These are phyloP conservation scores for Chionoecetes opilio DNA, from an alignment of 1,140 invertebrate genomes.

Conservation along the genomic window DNA sequence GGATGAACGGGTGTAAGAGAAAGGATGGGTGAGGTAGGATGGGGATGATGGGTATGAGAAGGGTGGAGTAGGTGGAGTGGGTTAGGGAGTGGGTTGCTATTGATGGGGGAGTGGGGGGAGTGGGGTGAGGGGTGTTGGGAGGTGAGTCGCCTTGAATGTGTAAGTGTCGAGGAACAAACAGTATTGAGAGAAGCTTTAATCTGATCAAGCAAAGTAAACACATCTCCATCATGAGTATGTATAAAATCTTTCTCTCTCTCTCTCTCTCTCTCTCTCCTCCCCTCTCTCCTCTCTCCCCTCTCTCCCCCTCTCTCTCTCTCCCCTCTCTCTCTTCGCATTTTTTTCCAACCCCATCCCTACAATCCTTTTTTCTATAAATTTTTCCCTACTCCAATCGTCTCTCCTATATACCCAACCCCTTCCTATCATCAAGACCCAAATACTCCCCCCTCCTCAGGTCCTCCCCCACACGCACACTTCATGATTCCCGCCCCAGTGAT, in stretches of 20 bases:
- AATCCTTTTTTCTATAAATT: too few species aligned
- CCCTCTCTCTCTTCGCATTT: not conserved
- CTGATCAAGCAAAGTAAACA: constrained; percentile 5
- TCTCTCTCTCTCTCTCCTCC: constrained; percentile 34
- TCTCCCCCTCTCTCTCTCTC: constrained; percentile 42
- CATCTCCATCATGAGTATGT: not conserved
- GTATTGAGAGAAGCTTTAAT: constrained; percentile 10
- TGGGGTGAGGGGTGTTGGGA: not conserved
- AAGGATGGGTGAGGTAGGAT: not conserved
- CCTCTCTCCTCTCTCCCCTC: constrained; percentile 36
- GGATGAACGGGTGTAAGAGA: not conserved
- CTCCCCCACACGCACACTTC: constrained; percentile 19
- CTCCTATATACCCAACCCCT: too few species aligned
- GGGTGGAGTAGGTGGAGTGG: not conserved
- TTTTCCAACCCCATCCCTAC: not conserved
- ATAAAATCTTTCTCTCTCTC: not conserved
- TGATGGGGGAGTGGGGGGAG: not conserved
- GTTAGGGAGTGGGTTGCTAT: not conserved
- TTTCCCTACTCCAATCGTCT: too few species aligned
- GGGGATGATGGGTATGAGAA: not conserved
- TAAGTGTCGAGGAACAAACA: not conserved
- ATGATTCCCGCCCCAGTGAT: constrained; percentile 21
- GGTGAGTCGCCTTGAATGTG: not conserved
- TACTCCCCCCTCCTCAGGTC: not conserved
- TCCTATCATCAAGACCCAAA: too few species aligned